Conservation (phyloP, 2,113 vertebrate genomes). For the Etheostoma cragini region DNA sequence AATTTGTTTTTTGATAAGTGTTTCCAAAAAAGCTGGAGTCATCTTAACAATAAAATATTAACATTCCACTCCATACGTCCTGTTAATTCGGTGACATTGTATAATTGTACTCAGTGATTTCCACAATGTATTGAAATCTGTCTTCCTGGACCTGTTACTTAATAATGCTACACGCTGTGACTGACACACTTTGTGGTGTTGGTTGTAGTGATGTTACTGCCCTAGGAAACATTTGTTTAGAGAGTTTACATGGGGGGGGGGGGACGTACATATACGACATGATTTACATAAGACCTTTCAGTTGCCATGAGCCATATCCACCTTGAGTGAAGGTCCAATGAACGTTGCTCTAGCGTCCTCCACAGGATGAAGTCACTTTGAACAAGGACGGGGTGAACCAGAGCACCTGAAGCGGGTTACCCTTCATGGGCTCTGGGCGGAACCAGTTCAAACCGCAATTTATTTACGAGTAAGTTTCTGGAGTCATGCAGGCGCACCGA, state of each 20-base stretch:
- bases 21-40: conserved; percentile 64
- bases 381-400: background rate
- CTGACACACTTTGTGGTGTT: background rate
- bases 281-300: background rate
- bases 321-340: background rate
- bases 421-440: too few species aligned
- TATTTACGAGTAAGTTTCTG: background rate
- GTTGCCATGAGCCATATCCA: too few species aligned
- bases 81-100: background rate
- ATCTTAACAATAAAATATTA: conserved; percentile 80
- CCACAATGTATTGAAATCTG: background rate
- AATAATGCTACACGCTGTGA: background rate
- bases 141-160: background rate
- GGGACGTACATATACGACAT: background rate
- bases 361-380: background rate
- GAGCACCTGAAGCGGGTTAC: too few species aligned
- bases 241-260: background rate
- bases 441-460: background rate
- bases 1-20: conserved; percentile 57
- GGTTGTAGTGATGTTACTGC: background rate
- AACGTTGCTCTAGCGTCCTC: background rate
- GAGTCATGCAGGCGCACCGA: background rate
- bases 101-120: background rate
- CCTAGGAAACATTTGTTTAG: too few species aligned
- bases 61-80: conserved; percentile 72